These are phyloP conservation scores for Pampus argenteus DNA, from an alignment of 2,797 vertebrate genomes.

Conservation along the genomic window DNA sequence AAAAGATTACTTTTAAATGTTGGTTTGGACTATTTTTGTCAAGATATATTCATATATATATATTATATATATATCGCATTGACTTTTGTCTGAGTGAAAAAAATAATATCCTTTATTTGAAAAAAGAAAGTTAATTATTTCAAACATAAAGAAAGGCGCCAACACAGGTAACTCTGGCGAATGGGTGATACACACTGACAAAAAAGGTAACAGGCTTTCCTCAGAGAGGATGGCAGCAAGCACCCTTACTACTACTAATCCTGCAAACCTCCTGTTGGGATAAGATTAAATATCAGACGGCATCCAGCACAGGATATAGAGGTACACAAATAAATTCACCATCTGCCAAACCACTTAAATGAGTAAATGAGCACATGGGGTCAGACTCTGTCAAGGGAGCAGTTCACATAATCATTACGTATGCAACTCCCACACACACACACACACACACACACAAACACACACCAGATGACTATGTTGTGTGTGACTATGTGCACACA, in stretches of 20 bases:
- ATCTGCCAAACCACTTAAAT: constrained; percentile 65
- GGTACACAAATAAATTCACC: constrained; percentile 55
- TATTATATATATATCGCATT: no score
- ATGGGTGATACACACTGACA: not conserved
- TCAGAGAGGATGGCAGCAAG: constrained; percentile 8
- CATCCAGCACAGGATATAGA: constrained; percentile 52
- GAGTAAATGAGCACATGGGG: constrained; percentile 49
- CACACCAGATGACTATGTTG: constrained; percentile 4
- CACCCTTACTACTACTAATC: constrained; percentile 39
- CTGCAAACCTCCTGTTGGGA: constrained; percentile 49
- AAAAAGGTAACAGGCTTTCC: constrained; percentile 5
- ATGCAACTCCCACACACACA: constrained; percentile 22
- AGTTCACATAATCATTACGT: constrained; percentile 43
- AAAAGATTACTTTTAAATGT: not conserved
- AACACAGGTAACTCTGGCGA: not conserved
- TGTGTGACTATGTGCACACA: constrained; percentile 28
- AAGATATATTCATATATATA: no score
- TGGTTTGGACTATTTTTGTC: not conserved
- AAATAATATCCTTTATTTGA: not conserved
- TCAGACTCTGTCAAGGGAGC: constrained; percentile 49
- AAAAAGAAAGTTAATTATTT: constrained; percentile 1
- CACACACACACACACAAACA: constrained; percentile 21
- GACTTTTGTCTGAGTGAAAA: not conserved
- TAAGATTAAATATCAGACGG: constrained; percentile 47
- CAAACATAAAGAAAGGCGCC: not conserved